Base-by-base conservation (phyloP, 2,888 invertebrate genomes). In the Melikaiella ostensackeni region DNA sequence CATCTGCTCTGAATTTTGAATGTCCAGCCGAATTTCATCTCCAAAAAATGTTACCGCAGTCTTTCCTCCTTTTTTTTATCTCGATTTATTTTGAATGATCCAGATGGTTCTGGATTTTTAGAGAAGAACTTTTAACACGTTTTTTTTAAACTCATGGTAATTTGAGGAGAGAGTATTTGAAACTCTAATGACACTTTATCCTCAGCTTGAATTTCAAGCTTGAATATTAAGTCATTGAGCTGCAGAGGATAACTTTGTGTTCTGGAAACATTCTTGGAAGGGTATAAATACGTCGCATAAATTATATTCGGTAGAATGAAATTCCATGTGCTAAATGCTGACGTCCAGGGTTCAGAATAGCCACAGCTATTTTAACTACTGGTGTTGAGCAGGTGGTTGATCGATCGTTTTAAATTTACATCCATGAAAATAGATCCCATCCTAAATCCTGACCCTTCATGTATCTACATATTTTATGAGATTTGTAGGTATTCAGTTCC, bases 201-300 rank as follows among this genome's bases (percentile, higher is more conserved):
- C 50, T 27, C 70, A 70, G 50, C 33, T 70, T 30, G n/a, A 70
- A 70, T 70, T 70, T 50, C 70, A 55, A 30, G 30, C 21, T 46
- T n/a, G 50, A 46, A 70, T 66, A 50, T 46, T 30, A n/a, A 50
- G 19, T 70, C 70, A 70, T 70, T 70, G 70, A 70, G 70, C 70
- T 30, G 70, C 50, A 70, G 50, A 70, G 30, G 30, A 50, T 70
- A 70, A 70, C 33, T 70, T 50, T 70, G 50, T 70, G 50, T 55
- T 30, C 70, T 70, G 70, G 50, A 70, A 70, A 70, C 50, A 70
- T 70, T 70, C 70, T 46, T 70, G 30, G 50, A 70, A 70, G 70
- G 70, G 30, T 70, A 70, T 70, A 70, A 70, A 70, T 70, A 70
- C 70, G n/a, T n/a, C 46, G 50, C 46, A 70, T 70, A 70, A 70